phyloP scores from a whole-genome alignment of 2,113 vertebrate species.

The Mesoclemmys tuberculata region DNA sequence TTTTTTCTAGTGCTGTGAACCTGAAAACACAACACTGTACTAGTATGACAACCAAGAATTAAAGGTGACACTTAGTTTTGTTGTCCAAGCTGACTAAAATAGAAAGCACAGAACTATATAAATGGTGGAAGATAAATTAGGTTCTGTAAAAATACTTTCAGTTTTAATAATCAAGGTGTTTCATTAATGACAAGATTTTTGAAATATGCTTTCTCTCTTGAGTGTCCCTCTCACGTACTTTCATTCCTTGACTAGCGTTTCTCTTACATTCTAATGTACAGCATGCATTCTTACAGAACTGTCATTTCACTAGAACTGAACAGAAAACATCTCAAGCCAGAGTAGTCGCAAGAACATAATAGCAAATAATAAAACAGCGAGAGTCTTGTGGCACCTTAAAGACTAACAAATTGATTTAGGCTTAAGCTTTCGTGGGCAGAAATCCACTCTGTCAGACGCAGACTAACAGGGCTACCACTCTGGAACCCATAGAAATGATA shows the following conservation, averaged over 20 bases:
- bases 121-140: neutral
- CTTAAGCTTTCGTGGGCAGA: too few relatives aligned
- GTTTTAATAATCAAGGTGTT: neutral
- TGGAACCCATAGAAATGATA: neutral
- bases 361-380: neutral
- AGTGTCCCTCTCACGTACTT: neutral
- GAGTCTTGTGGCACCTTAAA: too few relatives aligned
- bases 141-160: accelerated
- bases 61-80: conserved; percentile 1
- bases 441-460: too few relatives aligned
- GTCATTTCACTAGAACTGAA: neutral
- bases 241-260: neutral
- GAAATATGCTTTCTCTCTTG: neutral
- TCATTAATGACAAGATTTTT: neutral
- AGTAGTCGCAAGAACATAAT: neutral
- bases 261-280: neutral
- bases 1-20: neutral
- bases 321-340: neutral
- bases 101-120: neutral
- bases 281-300: neutral
- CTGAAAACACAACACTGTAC: neutral
- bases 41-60: neutral
- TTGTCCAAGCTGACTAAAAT: neutral
- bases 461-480: too few relatives aligned
- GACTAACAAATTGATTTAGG: too few relatives aligned